Base-by-base conservation (phyloP, 2,113 vertebrate genomes). In the Spea bombifrons region DNA sequence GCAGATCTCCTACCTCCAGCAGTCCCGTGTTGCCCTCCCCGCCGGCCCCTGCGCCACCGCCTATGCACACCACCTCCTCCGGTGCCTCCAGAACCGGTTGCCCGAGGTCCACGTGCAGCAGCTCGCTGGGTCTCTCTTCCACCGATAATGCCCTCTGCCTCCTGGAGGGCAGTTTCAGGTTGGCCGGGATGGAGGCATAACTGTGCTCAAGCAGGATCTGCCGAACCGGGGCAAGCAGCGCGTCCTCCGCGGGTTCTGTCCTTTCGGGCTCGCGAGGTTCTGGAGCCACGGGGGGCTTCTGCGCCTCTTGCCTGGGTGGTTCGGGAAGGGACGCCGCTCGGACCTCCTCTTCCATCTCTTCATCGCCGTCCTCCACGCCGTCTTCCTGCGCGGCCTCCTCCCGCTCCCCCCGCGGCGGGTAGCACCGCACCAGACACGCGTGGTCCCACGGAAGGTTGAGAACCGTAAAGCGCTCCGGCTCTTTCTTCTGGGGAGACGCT, bases 361-460 rank as follows among this genome's bases (percentile, higher is more conserved):
- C 45, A 0, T 80, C 63, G 1, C 59, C 61, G 5, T 80, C 77
- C 17, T 79, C 77, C 3, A 66, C 69, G 48, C 50, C 71, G 8
- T 8, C 75, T 65, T 1, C 88, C 84, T 17, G 76, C 16, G 3
- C 86, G 87, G 74, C 91, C 89, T 83, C 90, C 89, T 47, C 87
- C 88, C 30, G 89, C 86, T 12, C n/a, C 0, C 30, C 16, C 15
- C 50, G 63, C 4, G 77, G 77, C 5, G 77, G 77, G 46, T 49
- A 59, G 78, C 93, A 88, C 79, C 93, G 92, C 78, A 96, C 95
- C 88, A 97, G 87, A 45, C 93, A 95, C 0, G 95, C 94, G 0
- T 97, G 95, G 86, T 97, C 95, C 86, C 94, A 81, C 0, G 95
- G 95, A 66, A 97, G 88, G 84, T 96, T 96, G 80, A 94, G 92